Percentiles rank a stretch among this genome's conserved stretches.
Conservation (phyloP, 2,113 vertebrate genomes). For the Anser cygnoides region DNA sequence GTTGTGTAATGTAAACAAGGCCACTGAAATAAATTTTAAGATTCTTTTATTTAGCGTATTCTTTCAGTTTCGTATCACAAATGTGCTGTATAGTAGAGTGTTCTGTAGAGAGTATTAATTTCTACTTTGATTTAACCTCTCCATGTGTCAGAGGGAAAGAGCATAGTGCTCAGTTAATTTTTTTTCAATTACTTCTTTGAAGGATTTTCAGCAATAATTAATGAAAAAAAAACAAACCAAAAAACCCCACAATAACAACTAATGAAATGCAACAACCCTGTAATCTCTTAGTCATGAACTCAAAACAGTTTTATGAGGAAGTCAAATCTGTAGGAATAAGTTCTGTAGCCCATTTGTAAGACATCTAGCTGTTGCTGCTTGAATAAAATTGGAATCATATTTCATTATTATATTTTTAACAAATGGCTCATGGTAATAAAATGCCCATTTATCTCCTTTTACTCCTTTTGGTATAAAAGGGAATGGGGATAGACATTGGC, state of each 20-base stretch:
- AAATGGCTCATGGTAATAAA: not conserved
- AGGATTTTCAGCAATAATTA: not conserved
- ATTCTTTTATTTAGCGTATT: not conserved
- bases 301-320: slow-evolving; percentile 4
- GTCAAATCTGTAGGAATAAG: not conserved
- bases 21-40: not conserved
- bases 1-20: not conserved
- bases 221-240: not conserved
- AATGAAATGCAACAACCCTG: no score
- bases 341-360: not conserved
- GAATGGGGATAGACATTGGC: not conserved
- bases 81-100: not conserved
- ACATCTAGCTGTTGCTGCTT: not conserved
- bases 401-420: not conserved
- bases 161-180: not conserved
- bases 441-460: not conserved
- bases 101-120: not conserved
- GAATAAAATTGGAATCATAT: slow-evolving; percentile 11
- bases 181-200: not conserved
- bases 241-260: not conserved
- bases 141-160: not conserved
- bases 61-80: not conserved
- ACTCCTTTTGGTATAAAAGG: not conserved
- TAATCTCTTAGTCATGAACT: not conserved
- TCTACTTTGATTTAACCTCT: not conserved